Percentiles rank a stretch among this genome's conserved stretches.
phyloP scores from a whole-genome alignment of 2,888 invertebrate genomes.

The Lasioglossum morio region DNA sequence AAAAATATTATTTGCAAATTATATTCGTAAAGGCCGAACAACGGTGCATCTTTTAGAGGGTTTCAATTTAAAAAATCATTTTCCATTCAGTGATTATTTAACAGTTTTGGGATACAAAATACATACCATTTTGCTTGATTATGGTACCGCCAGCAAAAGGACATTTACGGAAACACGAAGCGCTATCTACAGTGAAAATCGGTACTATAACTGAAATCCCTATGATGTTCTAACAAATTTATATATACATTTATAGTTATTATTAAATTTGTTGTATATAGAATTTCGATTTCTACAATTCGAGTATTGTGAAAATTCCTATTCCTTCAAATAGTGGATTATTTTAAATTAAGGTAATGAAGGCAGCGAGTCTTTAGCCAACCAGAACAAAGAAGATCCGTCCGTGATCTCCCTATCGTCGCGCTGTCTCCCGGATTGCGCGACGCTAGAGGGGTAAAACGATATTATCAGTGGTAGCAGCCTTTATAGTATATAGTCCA shows the following conservation, averaged over 20 bases:
- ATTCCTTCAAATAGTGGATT: background rate
- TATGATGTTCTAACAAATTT: background rate
- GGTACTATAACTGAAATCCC: background rate
- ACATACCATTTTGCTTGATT: conserved; percentile 80
- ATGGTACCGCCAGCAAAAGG: conserved; percentile 60
- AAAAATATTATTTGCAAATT: conserved; percentile 24
- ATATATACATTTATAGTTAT: conserved; percentile 1
- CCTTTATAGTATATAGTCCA: too few species aligned
- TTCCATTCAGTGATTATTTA: conserved; percentile 72
- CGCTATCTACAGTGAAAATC: conserved; percentile 46
- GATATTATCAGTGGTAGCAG: conserved; percentile 30
- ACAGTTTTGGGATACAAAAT: conserved; percentile 76
- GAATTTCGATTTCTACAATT: background rate
- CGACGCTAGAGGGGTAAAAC: background rate
- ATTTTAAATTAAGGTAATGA: background rate
- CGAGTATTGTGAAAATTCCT: background rate
- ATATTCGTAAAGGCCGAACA: conserved; percentile 57
- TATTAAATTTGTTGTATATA: background rate
- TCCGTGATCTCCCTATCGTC: background rate
- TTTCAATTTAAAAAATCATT: conserved; percentile 36
- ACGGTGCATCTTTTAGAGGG: conserved; percentile 20
- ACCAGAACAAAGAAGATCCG: background rate
- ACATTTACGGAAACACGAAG: conserved; percentile 53
- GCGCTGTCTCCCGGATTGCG: too few species aligned
- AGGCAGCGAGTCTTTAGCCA: background rate